Evolutionary conservation across 2,113 vertebrate genomes (phyloP), one percentile per base, ranked within the genome.

Genomic region (Syngnathus floridae): DNA sequence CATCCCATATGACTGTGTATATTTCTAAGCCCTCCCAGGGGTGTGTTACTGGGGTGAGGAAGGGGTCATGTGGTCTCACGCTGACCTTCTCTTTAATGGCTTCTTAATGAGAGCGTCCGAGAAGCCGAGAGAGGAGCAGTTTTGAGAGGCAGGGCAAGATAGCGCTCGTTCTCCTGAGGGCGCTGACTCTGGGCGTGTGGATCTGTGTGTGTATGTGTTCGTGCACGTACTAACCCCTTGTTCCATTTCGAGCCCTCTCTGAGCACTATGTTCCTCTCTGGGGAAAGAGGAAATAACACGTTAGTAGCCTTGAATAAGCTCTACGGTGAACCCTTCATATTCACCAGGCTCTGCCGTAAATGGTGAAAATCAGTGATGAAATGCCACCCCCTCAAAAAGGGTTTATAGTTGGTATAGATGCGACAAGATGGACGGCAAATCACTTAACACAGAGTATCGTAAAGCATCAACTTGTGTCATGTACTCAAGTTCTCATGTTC

Each of bases 221-320:
- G 57, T n/a, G 57, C 11, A 21, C 7, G 4, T 4, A 76, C 76
- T 43, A 70, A 79, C 79, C 84, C 77, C 74, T 78, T 67, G 72
- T 76, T 80, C 78, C 68, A 69, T 66, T 82, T 80, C 38, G 10
- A 76, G 73, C 71, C 76, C 76, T 88, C 52, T 79, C 79, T 21
- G 43, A 65, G 75, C 83, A 78, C 74, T 26, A 13, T 61, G 73
- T 71, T 73, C 77, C 77, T 84, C 82, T 82, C 74, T 48, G 71
- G 82, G 82, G 74, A 78, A 83, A 87, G 72, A 77, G 82, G 86
- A 89, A 90, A 87, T 87, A 87, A 88, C 88, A 89, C 66, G 56
- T 84, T 87, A 82, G 82, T 87, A 84, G 78, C 75, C 79, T 88
- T 66, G 79, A 88, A 87, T 88, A 86, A 88, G 78, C 57, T 22